phyloP scores from a whole-genome alignment of 2,888 invertebrate genomes.

The Hartigia nigra region DNA sequence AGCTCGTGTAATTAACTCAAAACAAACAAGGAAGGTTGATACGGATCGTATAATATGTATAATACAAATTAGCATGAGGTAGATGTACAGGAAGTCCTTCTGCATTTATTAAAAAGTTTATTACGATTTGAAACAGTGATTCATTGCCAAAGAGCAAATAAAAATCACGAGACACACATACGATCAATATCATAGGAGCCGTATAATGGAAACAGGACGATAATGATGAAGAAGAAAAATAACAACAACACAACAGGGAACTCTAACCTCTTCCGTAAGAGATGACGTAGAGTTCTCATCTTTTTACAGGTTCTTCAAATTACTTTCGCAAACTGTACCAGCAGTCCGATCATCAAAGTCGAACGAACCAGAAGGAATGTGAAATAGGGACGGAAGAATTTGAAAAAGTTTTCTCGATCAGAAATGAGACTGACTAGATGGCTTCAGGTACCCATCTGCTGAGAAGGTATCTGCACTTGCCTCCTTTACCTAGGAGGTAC shows the following conservation, averaged over 20 bases:
- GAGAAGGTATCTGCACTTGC: not conserved
- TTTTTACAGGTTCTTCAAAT: not conserved
- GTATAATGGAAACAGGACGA: not conserved
- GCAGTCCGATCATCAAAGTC: not conserved
- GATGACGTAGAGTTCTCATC: not conserved
- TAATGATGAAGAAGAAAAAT: not conserved
- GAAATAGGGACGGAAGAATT: not conserved
- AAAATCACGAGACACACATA: not conserved
- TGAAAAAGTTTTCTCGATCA: not conserved
- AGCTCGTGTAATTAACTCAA: not conserved
- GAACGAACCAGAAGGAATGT: not conserved
- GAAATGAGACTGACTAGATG: not conserved
- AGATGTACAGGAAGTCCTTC: not conserved
- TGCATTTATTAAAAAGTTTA: not conserved
- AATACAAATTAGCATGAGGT: not conserved
- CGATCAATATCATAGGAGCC: not conserved
- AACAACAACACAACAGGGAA: not conserved
- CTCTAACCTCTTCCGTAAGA: not conserved
- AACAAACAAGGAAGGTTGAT: too few relatives aligned
- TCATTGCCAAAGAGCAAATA: not conserved
- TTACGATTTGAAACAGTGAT: not conserved
- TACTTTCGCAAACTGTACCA: not conserved
- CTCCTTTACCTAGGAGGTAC: not conserved
- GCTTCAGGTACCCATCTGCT: not conserved
- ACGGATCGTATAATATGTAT: not conserved